Base-by-base conservation (phyloP, 2,113 vertebrate species). In the Alethe castanea region DNA sequence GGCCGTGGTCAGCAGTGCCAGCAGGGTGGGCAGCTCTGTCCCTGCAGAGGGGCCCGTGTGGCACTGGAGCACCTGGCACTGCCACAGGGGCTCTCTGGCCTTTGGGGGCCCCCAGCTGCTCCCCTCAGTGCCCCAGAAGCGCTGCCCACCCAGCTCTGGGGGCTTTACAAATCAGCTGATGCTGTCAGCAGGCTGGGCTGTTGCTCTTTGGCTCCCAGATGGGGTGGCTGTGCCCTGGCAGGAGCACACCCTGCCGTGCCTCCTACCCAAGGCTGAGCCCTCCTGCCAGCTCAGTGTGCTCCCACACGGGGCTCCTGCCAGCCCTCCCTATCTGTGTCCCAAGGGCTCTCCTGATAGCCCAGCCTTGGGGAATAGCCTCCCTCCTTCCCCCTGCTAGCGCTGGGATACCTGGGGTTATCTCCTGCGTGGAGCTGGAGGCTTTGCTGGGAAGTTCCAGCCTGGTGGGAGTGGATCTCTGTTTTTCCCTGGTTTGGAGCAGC, bases 1-100 rank as follows among this genome's bases (percentile, higher is more conserved):
- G 5, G 5, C 20, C 0, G 0, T 23, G 50, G 11, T 42, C 25
- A 64, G 74, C 2, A 6, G 1, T 15, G 4, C 1, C 33, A 31
- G 26, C 3, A 24, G 42, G 38, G 8, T 9, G 45, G 23, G 79
- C 8, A 29, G 26, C 48, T 31, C 8, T 38, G 29, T 19, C 1
- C 4, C 0, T 11, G 77, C 92, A 78, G 47, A 24, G 38, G 48
- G 31, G 35, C 19, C 6, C 6, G 0, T 8, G 7, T 1, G 2
- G 56, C 54, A 6, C 47, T 2, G 1, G 38, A n/a, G 61, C 29
- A 6, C 35, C 11, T 0, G 1, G n/a, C 38, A 47, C 48, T 45
- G 80, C 48, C 60, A 19, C 0, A 12, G 67, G 38, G 50, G 9
- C 31, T 59, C 7, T 47, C 19, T 62, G 53, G 8, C 1, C 8